Evolutionary conservation across 2,113 vertebrate species (phyloP), one percentile per base, ranked within the genome.

Genomic region (Ellobius talpinus): DNA sequence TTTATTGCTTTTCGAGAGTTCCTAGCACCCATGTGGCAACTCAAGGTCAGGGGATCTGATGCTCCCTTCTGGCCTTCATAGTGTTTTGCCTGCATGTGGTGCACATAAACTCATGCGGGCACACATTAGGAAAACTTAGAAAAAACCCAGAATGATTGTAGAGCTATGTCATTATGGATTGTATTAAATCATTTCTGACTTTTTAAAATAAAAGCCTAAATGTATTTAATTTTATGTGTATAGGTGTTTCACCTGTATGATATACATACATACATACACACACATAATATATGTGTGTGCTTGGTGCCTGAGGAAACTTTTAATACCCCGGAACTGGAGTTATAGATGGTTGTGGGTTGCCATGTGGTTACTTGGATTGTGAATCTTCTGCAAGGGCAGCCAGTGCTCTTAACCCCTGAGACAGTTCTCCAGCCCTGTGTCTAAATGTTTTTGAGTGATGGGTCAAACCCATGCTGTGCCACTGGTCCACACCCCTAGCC

Each of bases 141-240:
- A 81, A 24, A 82, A 7, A 82, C 7, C 55, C 23, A 55, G 81
- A n/a, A 63, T 63, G 66, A 58, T 36, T 81, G 26, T 61, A 85
- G 72, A 79, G 10, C 23, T 92, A 70, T 58, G 7, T 45, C 61
- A 55, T 81, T 74, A 89, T 74, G 45, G 11, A 55, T 87, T 91
- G 50, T 87, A 63, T 90, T 74, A 95, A 94, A 61, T 73, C 50
- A 55, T 52, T 93, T 79, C 23, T 58, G 36, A 50, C n/a, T 55
- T 74, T 81, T 58, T 26, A 39, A 61, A n/a, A 39, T 39, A 58
- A 55, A 23, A 61, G 0, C 16, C 61, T 63, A 42, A 63, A 29
- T 84, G 24, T 82, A 63, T 61, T n/a, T 61, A 82, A 17, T 42
- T 84, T 63, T 63, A 42, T 84, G n/a, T 84, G 24, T 63, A 42